Conservation (phyloP, 2,113 vertebrate genomes). For the Rynchops niger region DNA sequence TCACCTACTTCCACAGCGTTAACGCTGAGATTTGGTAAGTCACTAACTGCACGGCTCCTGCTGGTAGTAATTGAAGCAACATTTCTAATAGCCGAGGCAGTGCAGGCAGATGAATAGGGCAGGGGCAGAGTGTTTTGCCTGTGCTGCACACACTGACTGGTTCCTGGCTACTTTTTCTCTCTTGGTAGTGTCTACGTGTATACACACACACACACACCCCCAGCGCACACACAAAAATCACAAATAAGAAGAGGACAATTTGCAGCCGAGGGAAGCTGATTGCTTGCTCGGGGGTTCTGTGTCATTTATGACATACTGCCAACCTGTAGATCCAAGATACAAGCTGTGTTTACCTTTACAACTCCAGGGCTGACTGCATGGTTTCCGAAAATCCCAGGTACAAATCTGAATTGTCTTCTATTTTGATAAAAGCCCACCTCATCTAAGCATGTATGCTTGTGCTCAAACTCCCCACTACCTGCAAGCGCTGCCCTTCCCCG, state of each 20-base stretch:
- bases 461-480: background rate
- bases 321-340: background rate
- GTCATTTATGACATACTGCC: background rate
- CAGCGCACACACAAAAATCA: accelerated
- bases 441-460: background rate
- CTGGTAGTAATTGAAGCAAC: background rate
- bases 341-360: background rate
- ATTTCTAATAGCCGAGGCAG: background rate
- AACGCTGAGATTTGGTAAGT: background rate
- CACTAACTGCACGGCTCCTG: background rate
- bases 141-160: background rate
- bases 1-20: background rate
- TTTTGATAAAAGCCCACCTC: background rate
- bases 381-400: background rate
- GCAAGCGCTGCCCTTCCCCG: background rate
- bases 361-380: background rate
- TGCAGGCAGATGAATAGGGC: too few species aligned
- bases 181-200: background rate
- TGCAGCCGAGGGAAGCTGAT: background rate
- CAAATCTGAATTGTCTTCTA: background rate
- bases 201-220: background rate
- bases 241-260: background rate
- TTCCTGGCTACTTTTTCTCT: background rate
- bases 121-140: background rate
- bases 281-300: background rate